Conservation (phyloP, 2,888 invertebrate species). For the Phragmatobia fuliginosa region DNA sequence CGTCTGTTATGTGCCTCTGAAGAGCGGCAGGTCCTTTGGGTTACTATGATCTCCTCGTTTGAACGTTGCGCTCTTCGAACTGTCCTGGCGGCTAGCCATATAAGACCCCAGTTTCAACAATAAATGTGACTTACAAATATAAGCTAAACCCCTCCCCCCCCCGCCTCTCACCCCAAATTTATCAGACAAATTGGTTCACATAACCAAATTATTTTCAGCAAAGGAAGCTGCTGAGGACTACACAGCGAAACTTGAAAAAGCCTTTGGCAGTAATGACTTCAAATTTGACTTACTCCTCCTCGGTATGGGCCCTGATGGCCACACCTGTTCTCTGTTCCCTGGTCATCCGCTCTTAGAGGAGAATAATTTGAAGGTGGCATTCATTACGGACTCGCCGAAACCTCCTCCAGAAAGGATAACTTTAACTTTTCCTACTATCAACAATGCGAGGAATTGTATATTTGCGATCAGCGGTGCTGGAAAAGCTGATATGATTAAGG, state of each 20-base stretch:
- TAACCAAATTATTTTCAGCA: constrained; percentile 77
- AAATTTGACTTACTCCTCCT: constrained; percentile 95
- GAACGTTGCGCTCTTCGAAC: no score
- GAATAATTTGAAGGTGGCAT: constrained; percentile 89
- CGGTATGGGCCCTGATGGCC: constrained; percentile 99
- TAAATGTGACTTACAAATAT: no score
- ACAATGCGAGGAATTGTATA: constrained; percentile 93
- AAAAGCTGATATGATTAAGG: constrained; percentile 96
- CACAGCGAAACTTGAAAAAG: constrained; percentile 87
- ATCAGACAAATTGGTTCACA: neutral
- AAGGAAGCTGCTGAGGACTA: constrained; percentile 92
- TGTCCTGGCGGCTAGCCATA: no score
- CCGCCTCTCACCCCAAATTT: neutral
- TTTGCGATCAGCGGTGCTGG: constrained; percentile 94
- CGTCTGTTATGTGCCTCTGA: no score
- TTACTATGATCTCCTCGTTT: no score
- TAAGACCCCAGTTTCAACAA: no score
- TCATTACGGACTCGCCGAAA: constrained; percentile 97
- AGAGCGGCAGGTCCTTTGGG: no score
- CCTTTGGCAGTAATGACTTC: constrained; percentile 85
- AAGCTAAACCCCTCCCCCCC: no score
- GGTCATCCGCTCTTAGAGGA: constrained; percentile 89
- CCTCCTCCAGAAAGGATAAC: constrained; percentile 97
- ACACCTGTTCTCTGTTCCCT: constrained; percentile 99
- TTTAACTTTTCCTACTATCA: constrained; percentile 95